Evolutionary conservation across 1,140 invertebrate species (phyloP), one percentile per base, ranked within the genome.

Genomic region (Lutraria rhynchaena): DNA sequence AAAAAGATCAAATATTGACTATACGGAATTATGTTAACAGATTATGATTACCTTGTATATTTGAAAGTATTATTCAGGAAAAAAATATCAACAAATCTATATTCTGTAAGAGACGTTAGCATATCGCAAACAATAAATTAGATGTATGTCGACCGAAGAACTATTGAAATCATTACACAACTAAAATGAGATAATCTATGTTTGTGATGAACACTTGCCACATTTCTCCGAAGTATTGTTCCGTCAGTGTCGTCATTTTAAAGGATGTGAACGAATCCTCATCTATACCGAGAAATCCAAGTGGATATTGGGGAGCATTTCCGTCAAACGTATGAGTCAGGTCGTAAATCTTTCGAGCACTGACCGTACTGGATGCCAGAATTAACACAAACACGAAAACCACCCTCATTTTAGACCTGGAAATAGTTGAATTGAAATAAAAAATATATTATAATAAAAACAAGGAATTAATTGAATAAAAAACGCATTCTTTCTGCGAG

Each of bases 301-400:
- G 37, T 19, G 69, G 69, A 27, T 35, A 73, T 37, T 73, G 55
- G 1, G 69, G 69, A 9, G 69, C 69, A 58, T 73, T 13, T 44
- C 57, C n/a, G 24, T 73, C 69, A 17, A 73, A 41, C 1, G 69
- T 73, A 33, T 73, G 69, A 17, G 69, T 73, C 22, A 73, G 31
- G 37, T 73, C 69, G 3, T 57, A 31, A 1, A 57, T 31, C 33
- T 22, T 53, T 13, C 67, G 4, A 4, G 41, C 67, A 3, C 19
- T 13, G 17, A 31, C 49, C 24, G 15, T 35, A 67, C 27, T 37
- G 24, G 15, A 41, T 41, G 37, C 37, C 37, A 41, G 15, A 41
- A 41, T 41, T 41, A 41, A 41, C 37, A 41, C 15, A n/a, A n/a
- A n/a, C n/a, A n/a, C n/a, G n/a, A n/a, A n/a, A n/a, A n/a, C n/a